Conservation (phyloP, 2,888 invertebrate species). For the Archaeoteleia sp. region DNA sequence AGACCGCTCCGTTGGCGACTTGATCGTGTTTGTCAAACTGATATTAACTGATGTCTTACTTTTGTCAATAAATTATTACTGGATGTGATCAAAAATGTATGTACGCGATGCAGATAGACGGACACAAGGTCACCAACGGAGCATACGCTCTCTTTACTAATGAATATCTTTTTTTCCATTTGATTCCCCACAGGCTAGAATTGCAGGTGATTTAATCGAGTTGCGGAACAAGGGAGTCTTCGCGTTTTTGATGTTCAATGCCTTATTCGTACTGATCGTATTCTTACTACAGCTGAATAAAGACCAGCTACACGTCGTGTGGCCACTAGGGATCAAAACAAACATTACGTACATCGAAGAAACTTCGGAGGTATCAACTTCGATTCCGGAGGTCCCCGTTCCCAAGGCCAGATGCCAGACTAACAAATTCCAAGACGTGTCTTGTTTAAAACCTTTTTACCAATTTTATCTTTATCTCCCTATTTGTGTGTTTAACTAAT, state of each 20-base stretch:
- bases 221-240: constrained; percentile 98
- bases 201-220: constrained; percentile 93
- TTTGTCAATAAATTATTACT: too few species aligned
- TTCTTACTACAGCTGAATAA: constrained; percentile 99
- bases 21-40: constrained; percentile 26
- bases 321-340: constrained; percentile 96
- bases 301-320: constrained; percentile 97
- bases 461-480: too few species aligned
- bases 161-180: constrained; percentile 33
- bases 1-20: constrained; percentile 72
- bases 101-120: constrained; percentile 34
- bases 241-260: constrained; percentile 99
- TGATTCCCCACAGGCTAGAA: constrained; percentile 84
- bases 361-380: constrained; percentile 86
- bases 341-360: constrained; percentile 96
- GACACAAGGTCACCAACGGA: constrained; percentile 51
- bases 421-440: constrained; percentile 55
- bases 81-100: too few species aligned
- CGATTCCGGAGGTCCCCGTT: constrained; percentile 24
- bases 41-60: too few species aligned
- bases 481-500: too few species aligned
- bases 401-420: constrained; percentile 43
- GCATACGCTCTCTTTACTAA: constrained; percentile 66
- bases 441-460: constrained; percentile 21
- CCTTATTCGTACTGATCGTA: constrained; percentile 98